These are phyloP conservation scores for Dasysyrphus albostriatus DNA, from an alignment of 2,888 invertebrate species.

Conservation along the genomic window DNA sequence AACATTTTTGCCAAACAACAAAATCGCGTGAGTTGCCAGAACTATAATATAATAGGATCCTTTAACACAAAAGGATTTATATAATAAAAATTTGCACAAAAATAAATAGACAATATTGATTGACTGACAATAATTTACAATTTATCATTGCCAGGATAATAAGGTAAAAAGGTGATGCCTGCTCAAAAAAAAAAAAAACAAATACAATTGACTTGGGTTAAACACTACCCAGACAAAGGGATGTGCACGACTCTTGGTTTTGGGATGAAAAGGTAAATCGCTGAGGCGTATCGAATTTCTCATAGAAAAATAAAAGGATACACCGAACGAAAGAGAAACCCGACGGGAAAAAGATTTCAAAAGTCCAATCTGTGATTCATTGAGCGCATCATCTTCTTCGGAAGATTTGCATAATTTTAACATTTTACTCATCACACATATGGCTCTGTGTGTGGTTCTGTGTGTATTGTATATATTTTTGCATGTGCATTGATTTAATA, in stretches of 20 bases:
- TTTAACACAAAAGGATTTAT: conserved; percentile 60
- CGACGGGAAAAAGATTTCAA: not conserved
- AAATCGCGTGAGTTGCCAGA: conserved; percentile 9
- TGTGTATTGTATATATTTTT: conserved; percentile 15
- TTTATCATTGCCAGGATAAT: conserved; percentile 70
- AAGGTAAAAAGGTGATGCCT: conserved; percentile 47
- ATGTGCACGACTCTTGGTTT: conserved; percentile 41
- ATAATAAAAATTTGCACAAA: conserved; percentile 72
- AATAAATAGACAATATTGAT: conserved; percentile 59
- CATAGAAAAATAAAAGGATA: not conserved
- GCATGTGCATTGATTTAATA: conserved; percentile 16
- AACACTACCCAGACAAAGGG: conserved; percentile 40
- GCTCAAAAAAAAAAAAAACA: conserved; percentile 25
- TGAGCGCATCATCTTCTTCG: conserved; percentile 64
- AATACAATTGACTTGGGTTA: conserved; percentile 64
- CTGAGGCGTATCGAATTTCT: conserved; percentile 71
- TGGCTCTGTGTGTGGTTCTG: not conserved
- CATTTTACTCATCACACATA: conserved; percentile 22
- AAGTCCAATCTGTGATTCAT: conserved; percentile 54
- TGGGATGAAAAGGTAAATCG: conserved; percentile 59
- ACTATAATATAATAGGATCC: not conserved
- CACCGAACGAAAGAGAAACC: not conserved
- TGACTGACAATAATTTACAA: conserved; percentile 67
- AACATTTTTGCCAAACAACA: conserved; percentile 52
- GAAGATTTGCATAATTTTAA: conserved; percentile 69